Conservation (phyloP, 2,113 vertebrate genomes). For the Cairina moschata region DNA sequence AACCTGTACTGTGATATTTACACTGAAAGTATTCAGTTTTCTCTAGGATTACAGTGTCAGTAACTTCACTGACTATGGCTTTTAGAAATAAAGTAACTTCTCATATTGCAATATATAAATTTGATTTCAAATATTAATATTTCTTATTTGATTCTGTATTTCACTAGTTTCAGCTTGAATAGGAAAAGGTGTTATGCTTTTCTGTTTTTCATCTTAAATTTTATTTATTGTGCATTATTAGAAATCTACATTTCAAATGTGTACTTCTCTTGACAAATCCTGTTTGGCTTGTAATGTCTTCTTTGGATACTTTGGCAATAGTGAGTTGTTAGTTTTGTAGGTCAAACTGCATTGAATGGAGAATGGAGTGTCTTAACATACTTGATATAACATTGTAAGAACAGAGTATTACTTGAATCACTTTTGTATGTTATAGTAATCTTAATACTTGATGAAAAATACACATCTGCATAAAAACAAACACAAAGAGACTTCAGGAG, state of each 20-base stretch:
- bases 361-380: background rate
- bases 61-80: background rate
- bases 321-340: constrained; percentile 1
- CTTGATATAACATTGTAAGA: background rate
- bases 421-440: background rate
- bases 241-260: constrained; percentile 20
- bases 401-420: background rate
- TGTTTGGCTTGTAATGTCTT: background rate
- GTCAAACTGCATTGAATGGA: background rate
- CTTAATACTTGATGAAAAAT: background rate
- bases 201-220: background rate
- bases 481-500: background rate
- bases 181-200: background rate
- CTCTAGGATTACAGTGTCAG: background rate
- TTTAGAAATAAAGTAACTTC: background rate
- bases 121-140: background rate
- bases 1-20: background rate
- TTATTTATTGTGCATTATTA: background rate
- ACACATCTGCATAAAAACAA: background rate
- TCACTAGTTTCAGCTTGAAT: background rate
- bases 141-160: background rate
- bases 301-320: background rate
- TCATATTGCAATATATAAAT: background rate
- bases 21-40: background rate
- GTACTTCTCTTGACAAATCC: background rate